Conservation (phyloP, 2,888 invertebrate genomes). For the Clanis bilineata region DNA sequence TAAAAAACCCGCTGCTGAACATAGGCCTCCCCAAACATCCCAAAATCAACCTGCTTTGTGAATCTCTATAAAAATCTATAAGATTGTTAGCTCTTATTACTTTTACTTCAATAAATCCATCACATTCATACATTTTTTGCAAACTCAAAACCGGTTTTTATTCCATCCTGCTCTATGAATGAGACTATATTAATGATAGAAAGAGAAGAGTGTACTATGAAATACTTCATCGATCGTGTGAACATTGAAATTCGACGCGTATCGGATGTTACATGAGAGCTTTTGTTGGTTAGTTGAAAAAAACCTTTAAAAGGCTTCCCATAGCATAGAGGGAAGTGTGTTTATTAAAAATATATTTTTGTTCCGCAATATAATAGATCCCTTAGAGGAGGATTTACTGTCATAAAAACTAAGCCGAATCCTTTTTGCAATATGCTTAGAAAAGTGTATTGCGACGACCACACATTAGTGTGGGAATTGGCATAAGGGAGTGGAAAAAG, state of each 20-base stretch:
- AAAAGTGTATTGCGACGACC: too few relatives aligned
- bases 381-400: too few relatives aligned
- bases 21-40: too few relatives aligned
- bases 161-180: not conserved
- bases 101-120: not conserved
- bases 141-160: not conserved
- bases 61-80: too few relatives aligned
- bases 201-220: not conserved
- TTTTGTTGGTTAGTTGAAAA: not conserved
- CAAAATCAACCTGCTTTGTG: too few relatives aligned
- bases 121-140: not conserved
- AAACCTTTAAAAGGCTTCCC: conserved; percentile 4
- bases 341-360: too few relatives aligned
- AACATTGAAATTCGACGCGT: conserved; percentile 10
- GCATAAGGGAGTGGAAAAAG: too few relatives aligned
- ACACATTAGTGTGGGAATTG: too few relatives aligned
- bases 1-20: too few relatives aligned
- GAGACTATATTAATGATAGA: not conserved
- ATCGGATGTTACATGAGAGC: conserved; percentile 8
- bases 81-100: not conserved
- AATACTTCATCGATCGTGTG: conserved; percentile 10
- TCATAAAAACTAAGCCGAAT: too few relatives aligned
- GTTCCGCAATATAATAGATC: too few relatives aligned
- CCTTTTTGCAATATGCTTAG: too few relatives aligned
- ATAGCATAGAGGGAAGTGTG: not conserved